A percentile compares a stretch with the other conserved stretches of the same genome.
Conservation (phyloP, 1,140 invertebrate species). For the Zaprionus kolodkinae region DNA sequence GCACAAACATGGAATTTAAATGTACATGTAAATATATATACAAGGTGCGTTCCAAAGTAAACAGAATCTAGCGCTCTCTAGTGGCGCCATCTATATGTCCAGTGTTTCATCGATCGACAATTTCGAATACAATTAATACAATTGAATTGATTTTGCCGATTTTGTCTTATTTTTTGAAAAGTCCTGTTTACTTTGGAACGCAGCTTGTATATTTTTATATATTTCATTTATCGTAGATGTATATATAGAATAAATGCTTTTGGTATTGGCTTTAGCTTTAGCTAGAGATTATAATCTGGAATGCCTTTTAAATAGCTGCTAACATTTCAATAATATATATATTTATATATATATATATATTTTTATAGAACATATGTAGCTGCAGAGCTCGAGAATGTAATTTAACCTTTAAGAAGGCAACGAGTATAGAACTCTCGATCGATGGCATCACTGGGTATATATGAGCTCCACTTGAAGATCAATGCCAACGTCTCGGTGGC, state of each 20-base stretch:
- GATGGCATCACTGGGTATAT: constrained; percentile 82
- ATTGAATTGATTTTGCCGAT: too few relatives aligned
- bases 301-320: constrained; percentile 11
- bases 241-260: constrained; percentile 79
- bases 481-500: constrained; percentile 70
- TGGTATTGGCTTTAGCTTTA: constrained; percentile 71
- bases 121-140: too few relatives aligned
- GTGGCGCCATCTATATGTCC: too few relatives aligned
- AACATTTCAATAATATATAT: constrained; percentile 61
- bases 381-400: constrained; percentile 6
- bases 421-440: constrained; percentile 81
- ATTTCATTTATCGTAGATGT: constrained; percentile 38
- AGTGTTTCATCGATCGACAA: too few relatives aligned
- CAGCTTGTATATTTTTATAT: constrained; percentile 16
- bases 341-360: constrained; percentile 66
- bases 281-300: constrained; percentile 57
- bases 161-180: too few relatives aligned
- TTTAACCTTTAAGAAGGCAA: constrained; percentile 74
- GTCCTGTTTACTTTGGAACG: too few relatives aligned
- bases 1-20: constrained; percentile 20
- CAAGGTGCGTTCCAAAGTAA: too few relatives aligned
- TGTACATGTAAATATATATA: constrained; percentile 52
- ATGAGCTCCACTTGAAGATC: constrained; percentile 80
- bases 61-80: too few relatives aligned
- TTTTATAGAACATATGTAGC: constrained; percentile 30